A percentile compares a stretch with the other conserved stretches of the same genome.
Conservation (phyloP, 2,113 vertebrate genomes). For the Chlorodrepanis virens region DNA sequence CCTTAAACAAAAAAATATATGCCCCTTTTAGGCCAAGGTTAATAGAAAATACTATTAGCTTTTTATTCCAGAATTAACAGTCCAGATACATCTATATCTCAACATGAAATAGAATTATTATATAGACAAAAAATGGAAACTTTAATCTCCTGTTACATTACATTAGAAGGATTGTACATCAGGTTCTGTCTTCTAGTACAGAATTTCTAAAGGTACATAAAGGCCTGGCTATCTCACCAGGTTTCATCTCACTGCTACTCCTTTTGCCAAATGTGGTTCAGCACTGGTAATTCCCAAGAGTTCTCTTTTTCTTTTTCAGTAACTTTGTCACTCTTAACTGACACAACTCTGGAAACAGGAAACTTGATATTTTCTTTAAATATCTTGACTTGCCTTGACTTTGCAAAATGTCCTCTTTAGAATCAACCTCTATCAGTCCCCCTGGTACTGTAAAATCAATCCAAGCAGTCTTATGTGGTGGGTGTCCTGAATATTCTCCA, state of each 20-base stretch:
- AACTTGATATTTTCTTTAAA: neutral
- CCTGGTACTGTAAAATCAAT: neutral
- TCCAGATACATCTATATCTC: neutral
- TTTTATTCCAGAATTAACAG: neutral
- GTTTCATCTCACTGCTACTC: neutral
- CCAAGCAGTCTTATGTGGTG: neutral
- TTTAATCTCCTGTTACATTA: neutral
- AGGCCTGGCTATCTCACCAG: neutral
- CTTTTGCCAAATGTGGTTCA: neutral
- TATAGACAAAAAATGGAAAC: neutral
- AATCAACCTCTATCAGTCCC: neutral
- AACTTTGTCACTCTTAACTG: neutral
- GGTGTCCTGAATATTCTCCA: neutral
- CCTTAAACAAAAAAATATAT: constrained; percentile 23
- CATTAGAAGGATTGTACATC: neutral
- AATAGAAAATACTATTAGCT: neutral
- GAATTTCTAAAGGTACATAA: neutral
- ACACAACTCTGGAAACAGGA: neutral
- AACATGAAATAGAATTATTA: neutral
- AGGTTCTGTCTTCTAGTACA: neutral
- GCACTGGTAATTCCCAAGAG: neutral
- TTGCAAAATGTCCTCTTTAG: neutral
- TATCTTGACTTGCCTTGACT: neutral
- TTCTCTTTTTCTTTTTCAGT: neutral
- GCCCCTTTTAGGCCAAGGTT: neutral